Base-by-base conservation (phyloP, 92 coral and sea anemone genomes). In the Meandrina meandrites region DNA sequence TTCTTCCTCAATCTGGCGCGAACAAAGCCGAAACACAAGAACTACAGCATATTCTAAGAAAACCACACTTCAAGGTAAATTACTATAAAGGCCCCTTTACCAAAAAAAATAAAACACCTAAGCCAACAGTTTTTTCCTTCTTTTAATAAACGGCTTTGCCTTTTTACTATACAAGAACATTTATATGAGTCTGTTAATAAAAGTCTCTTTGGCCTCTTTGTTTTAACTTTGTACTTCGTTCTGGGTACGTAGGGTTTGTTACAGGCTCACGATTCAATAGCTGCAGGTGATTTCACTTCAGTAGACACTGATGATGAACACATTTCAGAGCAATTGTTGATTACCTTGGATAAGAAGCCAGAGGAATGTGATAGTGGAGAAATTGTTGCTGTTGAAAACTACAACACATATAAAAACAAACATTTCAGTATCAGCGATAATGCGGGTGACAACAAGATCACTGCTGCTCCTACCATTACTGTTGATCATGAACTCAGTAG, bases 211-310 rank as follows among this genome's bases (percentile, higher is more conserved):
- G 6, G 45, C 45, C 6, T 40, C 2, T 40, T 40, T 40, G 45
- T 40, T 40, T 17, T 0, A 54, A 64, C 3, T 64, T 28, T 15
- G 0, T 17, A 45, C 22, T 67, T 78, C 53, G 7, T 34, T 71
- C 51, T 78, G 56, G 21, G 11, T 31, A 35, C 30, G n/a, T 22
- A 92, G 94, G 94, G 88, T 19, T 40, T 92, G 64, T 56, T 92
- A 35, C 78, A 78, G 17, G 92, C 94, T 32, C 81, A 89, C 62
- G 94, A 92, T 48, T 81, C 66, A 32, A 82, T 92, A 24, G 90
- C 90, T 12, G 74, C 83, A 18, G 85, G 74, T 48, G 89, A 92
- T 73, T 35, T 89, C 79, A 66, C 82, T 1, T 28, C 87, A 84
- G 84, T 37, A 11, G 54, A 68, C 22, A 1, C 47, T 67, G 79